A percentile compares a stretch with the other conserved stretches of the same genome.
These are phyloP conservation scores for Aplocera efformata DNA, from an alignment of 2,888 invertebrate species.

Conservation along the genomic window DNA sequence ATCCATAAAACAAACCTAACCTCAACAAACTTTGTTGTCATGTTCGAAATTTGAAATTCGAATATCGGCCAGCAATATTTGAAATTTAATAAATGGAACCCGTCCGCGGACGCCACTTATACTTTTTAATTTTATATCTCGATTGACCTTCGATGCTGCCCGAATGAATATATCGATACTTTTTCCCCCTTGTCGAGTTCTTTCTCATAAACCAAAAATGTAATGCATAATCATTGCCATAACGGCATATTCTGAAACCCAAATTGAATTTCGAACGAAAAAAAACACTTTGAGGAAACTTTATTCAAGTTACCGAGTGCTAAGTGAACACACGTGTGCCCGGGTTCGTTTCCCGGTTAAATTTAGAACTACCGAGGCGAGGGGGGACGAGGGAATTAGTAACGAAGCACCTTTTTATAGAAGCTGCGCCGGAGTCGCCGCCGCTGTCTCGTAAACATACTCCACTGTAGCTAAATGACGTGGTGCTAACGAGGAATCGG, in stretches of 20 bases:
- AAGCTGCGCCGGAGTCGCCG: slow-evolving; percentile 53
- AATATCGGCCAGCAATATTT: slow-evolving; percentile 70
- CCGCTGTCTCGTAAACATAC: slow-evolving; percentile 35
- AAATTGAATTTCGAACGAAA: slow-evolving; percentile 28
- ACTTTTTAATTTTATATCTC: slow-evolving; percentile 78
- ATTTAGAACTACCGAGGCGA: slow-evolving; percentile 53
- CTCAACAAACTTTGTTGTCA: slow-evolving; percentile 16
- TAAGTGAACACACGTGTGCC: slow-evolving; percentile 73
- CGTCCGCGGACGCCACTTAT: slow-evolving; percentile 63
- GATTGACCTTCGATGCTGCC: slow-evolving; percentile 71
- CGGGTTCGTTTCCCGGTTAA: slow-evolving; percentile 69
- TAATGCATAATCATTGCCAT: slow-evolving; percentile 30
- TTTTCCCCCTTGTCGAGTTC: slow-evolving; percentile 50
- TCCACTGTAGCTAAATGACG: slow-evolving; percentile 32
- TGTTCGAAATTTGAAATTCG: slow-evolving; percentile 68
- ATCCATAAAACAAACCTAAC: slow-evolving; percentile 17
- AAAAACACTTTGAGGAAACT: slow-evolving; percentile 40
- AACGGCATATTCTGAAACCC: slow-evolving; percentile 21
- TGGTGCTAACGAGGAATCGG: slow-evolving; percentile 23
- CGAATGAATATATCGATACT: slow-evolving; percentile 67
- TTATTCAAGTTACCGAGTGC: slow-evolving; percentile 65
- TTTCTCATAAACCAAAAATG: slow-evolving; percentile 35
- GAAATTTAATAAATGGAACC: slow-evolving; percentile 70
- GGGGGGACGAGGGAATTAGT: slow-evolving; percentile 49
- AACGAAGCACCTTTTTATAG: slow-evolving; percentile 77